phyloP scores from a whole-genome alignment of 1,140 invertebrate genomes.

The Zophobas atratus region DNA sequence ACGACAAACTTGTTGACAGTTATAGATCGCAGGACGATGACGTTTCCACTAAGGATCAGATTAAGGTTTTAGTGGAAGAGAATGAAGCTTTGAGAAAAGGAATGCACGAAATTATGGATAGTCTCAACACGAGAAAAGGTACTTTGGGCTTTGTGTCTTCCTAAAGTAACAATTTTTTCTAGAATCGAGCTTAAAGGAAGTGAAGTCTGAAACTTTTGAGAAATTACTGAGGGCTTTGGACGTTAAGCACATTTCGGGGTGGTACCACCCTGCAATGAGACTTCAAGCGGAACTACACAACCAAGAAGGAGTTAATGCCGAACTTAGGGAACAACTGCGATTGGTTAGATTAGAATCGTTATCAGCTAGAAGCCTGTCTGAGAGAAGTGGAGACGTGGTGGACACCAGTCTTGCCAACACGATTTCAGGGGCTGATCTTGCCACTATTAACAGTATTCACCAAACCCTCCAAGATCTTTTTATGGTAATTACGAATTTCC shows the following conservation, averaged over 20 bases:
- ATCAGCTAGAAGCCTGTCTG: conserved; percentile 9
- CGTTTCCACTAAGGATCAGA: conserved; percentile 67
- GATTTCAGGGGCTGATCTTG: neutral
- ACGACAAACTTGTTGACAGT: conserved; percentile 57
- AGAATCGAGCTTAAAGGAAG: conserved; percentile 59
- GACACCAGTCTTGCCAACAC: conserved; percentile 1
- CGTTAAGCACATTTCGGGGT: conserved; percentile 78
- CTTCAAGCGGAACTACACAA: conserved; percentile 78
- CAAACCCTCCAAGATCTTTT: conserved; percentile 26
- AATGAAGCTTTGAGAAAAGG: conserved; percentile 81
- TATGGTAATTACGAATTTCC: neutral
- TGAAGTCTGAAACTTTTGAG: conserved; percentile 73
- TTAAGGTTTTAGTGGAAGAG: conserved; percentile 75
- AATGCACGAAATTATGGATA: conserved; percentile 78
- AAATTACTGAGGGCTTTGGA: conserved; percentile 77
- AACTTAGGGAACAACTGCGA: conserved; percentile 70
- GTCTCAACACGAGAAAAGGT: conserved; percentile 75
- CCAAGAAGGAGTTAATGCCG: conserved; percentile 73
- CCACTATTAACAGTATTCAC: conserved; percentile 15
- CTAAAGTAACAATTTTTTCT: conserved; percentile 16
- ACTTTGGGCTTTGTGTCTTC: conserved; percentile 42
- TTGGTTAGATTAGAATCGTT: conserved; percentile 59
- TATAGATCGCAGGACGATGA: conserved; percentile 27
- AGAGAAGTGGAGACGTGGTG: conserved; percentile 1
- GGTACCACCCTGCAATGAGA: conserved; percentile 84